These are phyloP conservation scores for Tragelaphus buxtoni DNA, from an alignment of 2,113 vertebrate species.

Conservation along the genomic window DNA sequence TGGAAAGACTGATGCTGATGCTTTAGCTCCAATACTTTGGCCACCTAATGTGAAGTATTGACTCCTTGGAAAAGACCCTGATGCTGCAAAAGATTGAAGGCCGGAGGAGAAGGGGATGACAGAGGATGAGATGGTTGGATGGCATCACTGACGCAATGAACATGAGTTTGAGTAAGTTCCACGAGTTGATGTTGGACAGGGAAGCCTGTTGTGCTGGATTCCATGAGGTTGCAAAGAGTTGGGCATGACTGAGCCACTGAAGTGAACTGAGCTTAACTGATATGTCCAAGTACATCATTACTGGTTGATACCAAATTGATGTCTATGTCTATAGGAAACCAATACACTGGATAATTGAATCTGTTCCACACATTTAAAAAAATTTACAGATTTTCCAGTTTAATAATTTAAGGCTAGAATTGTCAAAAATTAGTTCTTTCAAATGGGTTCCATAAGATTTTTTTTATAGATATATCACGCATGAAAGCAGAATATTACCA, in stretches of 20 bases:
- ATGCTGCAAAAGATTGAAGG: not conserved
- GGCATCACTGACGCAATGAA: accelerated
- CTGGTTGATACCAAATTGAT: not conserved
- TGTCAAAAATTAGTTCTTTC: not conserved
- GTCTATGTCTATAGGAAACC: not conserved
- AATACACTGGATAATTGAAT: not conserved
- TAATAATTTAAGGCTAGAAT: not conserved
- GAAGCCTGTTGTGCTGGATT: not conserved
- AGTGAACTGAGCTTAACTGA: not conserved
- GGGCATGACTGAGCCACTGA: not conserved
- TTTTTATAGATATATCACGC: not conserved
- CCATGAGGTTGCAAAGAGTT: not conserved
- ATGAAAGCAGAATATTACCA: slow-evolving; percentile 51
- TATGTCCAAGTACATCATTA: not conserved
- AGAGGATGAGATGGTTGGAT: not conserved
- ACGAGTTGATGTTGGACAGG: not conserved
- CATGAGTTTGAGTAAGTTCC: not conserved
- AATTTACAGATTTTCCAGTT: not conserved
- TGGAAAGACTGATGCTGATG: not conserved
- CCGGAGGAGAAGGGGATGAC: not conserved
- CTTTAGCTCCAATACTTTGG: not conserved
- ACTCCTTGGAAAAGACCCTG: not conserved
- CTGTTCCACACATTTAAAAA: not conserved
- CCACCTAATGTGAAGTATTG: not conserved
- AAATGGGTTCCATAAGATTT: not conserved